Base-by-base conservation (phyloP, 2,888 invertebrate genomes). In the Heliothis peltigera region DNA sequence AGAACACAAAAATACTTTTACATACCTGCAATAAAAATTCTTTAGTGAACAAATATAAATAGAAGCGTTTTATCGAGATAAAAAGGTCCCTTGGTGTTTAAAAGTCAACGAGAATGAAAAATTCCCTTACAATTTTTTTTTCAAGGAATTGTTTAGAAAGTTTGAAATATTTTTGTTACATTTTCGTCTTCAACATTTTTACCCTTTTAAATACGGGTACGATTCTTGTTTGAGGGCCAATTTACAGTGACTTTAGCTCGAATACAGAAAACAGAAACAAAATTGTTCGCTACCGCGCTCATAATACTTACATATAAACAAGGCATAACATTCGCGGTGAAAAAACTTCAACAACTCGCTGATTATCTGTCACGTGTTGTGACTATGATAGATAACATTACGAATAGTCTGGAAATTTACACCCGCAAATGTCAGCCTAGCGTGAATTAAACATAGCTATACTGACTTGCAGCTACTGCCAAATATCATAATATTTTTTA, bases 111-210 rank as follows among this genome's bases (percentile, higher is more conserved):
- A 7, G 42, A 18, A 44, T 44, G 54, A 43, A 53, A 69, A 58
- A 65, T 47, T 49, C 64, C 22, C 48, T 64, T 43, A 19, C 54
- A 43, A 46, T 32, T 55, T 66, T 70, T 66, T 70, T 66, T 66
- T 54, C 21, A 28, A 66, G 32, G 63, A 56, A 64, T 64, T 77
- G 60, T 77, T 77, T 17, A 17, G 39, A 57, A 77, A 77, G 55
- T 77, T 77, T 48, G 25, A 49, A 70, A 73, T 19, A 61, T 57
- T 48, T 35, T 53, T 8, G 58, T 67, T 43, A 62, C 46, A 60
- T 73, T 73, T 77, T 65, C 51, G 39, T 5, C 60, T 52, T 61
- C 39, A 64, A 61, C 48, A 53, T 70, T 76, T 68, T 67, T 63
- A 63, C 57, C 57, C 53, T 73, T 73, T 64, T 44, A 47, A 52